These are phyloP conservation scores for Epinephelus cyanopodus DNA, from an alignment of 2,113 vertebrate species.

Conservation along the genomic window DNA sequence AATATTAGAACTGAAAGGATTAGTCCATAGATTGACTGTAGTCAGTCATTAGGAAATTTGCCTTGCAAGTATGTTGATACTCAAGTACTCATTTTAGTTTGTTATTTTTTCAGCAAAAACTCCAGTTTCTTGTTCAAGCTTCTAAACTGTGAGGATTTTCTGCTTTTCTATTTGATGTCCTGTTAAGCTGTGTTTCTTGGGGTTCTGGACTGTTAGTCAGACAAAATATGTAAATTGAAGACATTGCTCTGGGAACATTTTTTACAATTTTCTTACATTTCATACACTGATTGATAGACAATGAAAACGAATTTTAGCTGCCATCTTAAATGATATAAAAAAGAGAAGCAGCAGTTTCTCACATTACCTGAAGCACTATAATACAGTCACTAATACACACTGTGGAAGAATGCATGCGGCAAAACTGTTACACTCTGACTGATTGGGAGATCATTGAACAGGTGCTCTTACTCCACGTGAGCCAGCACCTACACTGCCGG, in stretches of 20 bases:
- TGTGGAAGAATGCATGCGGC: neutral
- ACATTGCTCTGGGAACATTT: neutral
- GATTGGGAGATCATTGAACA: constrained; percentile 2
- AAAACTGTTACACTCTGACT: neutral
- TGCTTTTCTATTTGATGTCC: neutral
- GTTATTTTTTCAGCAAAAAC: neutral
- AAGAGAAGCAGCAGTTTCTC: neutral
- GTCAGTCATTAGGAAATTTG: too few species aligned
- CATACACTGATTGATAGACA: neutral
- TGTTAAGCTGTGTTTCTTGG: too few species aligned
- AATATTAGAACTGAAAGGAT: neutral
- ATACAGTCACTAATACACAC: neutral
- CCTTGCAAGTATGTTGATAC: neutral
- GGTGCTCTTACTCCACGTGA: constrained; percentile 4
- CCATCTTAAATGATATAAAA: neutral
- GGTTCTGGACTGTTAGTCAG: neutral
- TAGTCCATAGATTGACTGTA: neutral
- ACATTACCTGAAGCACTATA: neutral
- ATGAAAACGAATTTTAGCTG: neutral
- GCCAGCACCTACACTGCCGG: neutral
- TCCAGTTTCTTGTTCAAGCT: neutral
- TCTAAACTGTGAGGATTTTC: neutral
- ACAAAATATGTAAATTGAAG: neutral
- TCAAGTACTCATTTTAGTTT: neutral
- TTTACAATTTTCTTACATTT: neutral